Base-by-base conservation (phyloP, 2,113 vertebrate species). In the Gila orcuttii region DNA sequence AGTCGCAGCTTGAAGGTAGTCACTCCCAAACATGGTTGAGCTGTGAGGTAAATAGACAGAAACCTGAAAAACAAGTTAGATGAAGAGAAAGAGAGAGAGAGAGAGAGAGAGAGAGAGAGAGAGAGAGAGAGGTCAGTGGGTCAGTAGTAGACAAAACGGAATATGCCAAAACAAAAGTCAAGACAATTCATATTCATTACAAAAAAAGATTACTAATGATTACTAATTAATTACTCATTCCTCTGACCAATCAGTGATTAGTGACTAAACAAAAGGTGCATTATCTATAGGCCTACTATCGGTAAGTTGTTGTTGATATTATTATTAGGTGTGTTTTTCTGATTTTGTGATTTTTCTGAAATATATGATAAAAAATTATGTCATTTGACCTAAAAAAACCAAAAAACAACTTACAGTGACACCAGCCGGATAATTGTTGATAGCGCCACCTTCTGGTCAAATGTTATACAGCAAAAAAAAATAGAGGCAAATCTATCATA, bases 41-140 rank as follows among this genome's bases (percentile, higher is more conserved):
- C 36, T 23, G 62, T 80, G 68, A 86, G 45, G 69, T 81, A 80
- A 23, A 47, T 21, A 79, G 11, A 76, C 17, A 80, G 17, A 2
- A 0, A 84, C 90, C 93, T 85, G 86, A 93, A 93, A 91, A 92
- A 93, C 94, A 84, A 1, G 92, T 89, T 33, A 2, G 85, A 84
- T 7, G 76, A 79, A 68, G 33, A 82, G 39, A 79, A 74, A 86
- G 64, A 77, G 60, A 10, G 25, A 28, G 36, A 62, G 45, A 55
- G 28, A 25, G 52, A 17, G 64, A 83, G 66, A 73, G 85, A 81
- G 36, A 60, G 47, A 57, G 66, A 66, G 50, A 77, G 25, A 25
- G 36, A 28, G 66, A 36, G 36, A 39, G 36, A 39, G 36, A 39
- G 39, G 59, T 47, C 68, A 71, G 33, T 39, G 10, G 71, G 71